Conservation (phyloP, 2,888 invertebrate genomes). For the Latrodectus hesperus region DNA sequence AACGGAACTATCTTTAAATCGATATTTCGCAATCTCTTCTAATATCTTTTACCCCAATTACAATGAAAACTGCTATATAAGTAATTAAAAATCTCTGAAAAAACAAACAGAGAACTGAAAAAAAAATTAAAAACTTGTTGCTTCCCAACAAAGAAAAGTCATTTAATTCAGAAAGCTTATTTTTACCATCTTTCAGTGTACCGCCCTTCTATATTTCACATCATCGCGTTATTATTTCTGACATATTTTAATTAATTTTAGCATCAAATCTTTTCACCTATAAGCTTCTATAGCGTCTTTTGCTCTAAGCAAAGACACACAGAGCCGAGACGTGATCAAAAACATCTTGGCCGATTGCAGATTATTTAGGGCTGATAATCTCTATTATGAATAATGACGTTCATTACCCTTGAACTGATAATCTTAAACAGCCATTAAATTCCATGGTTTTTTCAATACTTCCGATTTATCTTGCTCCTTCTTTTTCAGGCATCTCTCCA, state of each 20-base stretch:
- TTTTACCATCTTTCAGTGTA: constrained; percentile 7
- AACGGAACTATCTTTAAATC: no score
- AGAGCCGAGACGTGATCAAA: constrained; percentile 21
- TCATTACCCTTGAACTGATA: constrained; percentile 62
- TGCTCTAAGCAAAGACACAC: constrained; percentile 29
- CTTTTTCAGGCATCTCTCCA: constrained; percentile 1
- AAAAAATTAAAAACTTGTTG: no score
- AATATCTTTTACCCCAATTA: no score
- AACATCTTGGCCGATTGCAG: constrained; percentile 12
- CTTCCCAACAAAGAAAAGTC: neutral
- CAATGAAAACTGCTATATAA: no score
- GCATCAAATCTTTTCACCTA: constrained; percentile 48
- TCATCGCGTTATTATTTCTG: constrained; percentile 47
- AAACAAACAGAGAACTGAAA: no score
- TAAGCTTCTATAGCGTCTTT: constrained; percentile 43
- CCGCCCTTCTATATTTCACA: constrained; percentile 56
- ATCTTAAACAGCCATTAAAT: constrained; percentile 51
- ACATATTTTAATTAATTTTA: constrained; percentile 62
- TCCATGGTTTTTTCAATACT: constrained; percentile 38
- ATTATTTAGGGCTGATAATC: constrained; percentile 44
- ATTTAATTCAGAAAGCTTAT: constrained; percentile 11
- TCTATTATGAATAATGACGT: constrained; percentile 59
- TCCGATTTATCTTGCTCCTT: constrained; percentile 31
- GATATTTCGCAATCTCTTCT: no score
- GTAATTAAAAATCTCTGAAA: no score